Percentiles rank a stretch among this genome's conserved stretches.
phyloP scores from a whole-genome alignment of 2,888 invertebrate genomes.

The Phyllotreta cruciferae region DNA sequence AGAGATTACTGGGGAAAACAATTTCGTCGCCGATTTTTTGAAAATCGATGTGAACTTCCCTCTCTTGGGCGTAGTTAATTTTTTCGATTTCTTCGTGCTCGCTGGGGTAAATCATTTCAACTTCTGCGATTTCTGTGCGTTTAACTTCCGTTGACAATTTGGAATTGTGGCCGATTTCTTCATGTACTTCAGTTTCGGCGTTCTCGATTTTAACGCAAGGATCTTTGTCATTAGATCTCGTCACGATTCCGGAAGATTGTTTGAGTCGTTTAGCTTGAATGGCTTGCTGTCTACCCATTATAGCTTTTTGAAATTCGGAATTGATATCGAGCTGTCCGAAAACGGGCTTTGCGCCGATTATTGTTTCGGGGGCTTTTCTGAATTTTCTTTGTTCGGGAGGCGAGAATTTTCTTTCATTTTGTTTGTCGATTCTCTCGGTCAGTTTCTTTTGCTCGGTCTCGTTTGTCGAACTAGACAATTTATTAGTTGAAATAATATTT shows the following conservation, averaged over 20 bases:
- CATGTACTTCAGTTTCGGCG: conserved; percentile 40
- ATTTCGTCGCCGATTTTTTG: conserved; percentile 54
- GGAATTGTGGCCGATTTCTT: conserved; percentile 41
- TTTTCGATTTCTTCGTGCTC: conserved; percentile 56
- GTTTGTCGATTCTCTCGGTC: no score
- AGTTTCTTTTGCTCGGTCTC: no score
- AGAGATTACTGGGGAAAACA: conserved; percentile 36
- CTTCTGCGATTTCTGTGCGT: conserved; percentile 51
- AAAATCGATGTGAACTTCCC: conserved; percentile 56
- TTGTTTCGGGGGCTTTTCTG: conserved; percentile 57
- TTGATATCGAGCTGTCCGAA: conserved; percentile 58
- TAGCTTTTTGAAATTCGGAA: conserved; percentile 57
- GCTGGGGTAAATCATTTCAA: conserved; percentile 50
- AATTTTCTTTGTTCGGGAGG: conserved; percentile 46
- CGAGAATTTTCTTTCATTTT: not conserved
- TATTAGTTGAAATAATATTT: no score
- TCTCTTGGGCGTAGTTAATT: conserved; percentile 55
- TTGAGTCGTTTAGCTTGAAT: conserved; percentile 48
- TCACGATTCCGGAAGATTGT: conserved; percentile 41
- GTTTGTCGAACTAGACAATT: no score
- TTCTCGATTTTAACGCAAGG: conserved; percentile 48
- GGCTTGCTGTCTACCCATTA: conserved; percentile 53
- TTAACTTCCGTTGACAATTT: conserved; percentile 47
- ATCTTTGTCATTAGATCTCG: conserved; percentile 39
- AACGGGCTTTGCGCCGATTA: conserved; percentile 58